phyloP scores from a whole-genome alignment of 2,888 invertebrate species.

The Ennomos erosarius region DNA sequence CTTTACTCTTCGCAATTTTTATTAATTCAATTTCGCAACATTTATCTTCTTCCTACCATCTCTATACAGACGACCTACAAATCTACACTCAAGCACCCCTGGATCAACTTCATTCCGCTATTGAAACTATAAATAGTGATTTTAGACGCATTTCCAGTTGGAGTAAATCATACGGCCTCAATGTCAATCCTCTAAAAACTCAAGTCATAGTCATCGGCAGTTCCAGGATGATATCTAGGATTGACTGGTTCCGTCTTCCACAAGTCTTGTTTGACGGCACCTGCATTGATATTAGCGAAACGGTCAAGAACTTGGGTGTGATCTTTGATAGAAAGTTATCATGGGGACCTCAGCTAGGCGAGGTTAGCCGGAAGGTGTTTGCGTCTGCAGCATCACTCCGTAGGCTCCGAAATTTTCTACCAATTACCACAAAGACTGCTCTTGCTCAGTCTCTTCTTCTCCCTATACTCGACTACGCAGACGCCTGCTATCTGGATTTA shows the following conservation, averaged over 20 bases:
- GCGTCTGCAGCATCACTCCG: background rate
- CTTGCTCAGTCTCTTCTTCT: slow-evolving; percentile 10
- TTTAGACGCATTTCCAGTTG: background rate
- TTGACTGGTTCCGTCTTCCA: background rate
- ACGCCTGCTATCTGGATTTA: too few relatives aligned
- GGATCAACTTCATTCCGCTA: background rate
- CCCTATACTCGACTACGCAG: background rate
- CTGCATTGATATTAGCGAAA: background rate
- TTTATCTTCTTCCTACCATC: background rate
- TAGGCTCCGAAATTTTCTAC: slow-evolving; percentile 8
- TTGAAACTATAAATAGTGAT: slow-evolving; percentile 4
- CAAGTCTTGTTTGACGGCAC: slow-evolving; percentile 5
- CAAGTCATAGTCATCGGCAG: slow-evolving; percentile 10
- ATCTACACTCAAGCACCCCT: slow-evolving; percentile 2
- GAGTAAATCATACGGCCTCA: slow-evolving; percentile 6
- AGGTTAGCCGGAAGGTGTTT: slow-evolving; percentile 7
- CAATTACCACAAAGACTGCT: slow-evolving; percentile 17
- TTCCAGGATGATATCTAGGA: slow-evolving; percentile 2
- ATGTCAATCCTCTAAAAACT: slow-evolving; percentile 11
- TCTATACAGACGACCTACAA: slow-evolving; percentile 19
- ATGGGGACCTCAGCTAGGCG: slow-evolving; percentile 5
- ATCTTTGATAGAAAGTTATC: slow-evolving; percentile 1
- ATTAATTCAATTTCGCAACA: slow-evolving; percentile 15
- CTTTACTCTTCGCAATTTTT: background rate
- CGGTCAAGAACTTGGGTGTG: slow-evolving; percentile 5